These are phyloP conservation scores for Euthynnus affinis DNA, from an alignment of 2,797 vertebrate genomes.

Conservation along the genomic window DNA sequence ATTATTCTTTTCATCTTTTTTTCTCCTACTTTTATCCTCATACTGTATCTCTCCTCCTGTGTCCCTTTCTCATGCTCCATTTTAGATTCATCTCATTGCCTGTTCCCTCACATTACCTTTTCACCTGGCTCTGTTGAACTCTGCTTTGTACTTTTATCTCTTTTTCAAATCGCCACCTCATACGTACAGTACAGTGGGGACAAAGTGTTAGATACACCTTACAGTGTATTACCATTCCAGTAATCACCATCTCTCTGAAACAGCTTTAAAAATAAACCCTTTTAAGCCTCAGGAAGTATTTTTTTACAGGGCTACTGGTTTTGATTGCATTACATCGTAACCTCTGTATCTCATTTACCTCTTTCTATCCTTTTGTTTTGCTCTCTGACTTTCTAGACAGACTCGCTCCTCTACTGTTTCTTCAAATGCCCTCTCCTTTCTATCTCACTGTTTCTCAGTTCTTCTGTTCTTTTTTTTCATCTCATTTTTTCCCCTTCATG, in stretches of 20 bases:
- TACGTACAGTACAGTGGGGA: background rate
- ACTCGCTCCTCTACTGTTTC: background rate
- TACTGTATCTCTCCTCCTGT: background rate
- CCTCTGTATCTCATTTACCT: background rate
- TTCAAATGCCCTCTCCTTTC: conserved; percentile 9
- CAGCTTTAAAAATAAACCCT: background rate
- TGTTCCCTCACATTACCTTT: background rate
- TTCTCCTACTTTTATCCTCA: background rate
- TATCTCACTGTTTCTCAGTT: background rate
- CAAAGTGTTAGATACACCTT: background rate
- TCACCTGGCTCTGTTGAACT: background rate
- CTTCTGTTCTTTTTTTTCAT: background rate
- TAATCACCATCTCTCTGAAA: background rate
- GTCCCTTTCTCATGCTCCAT: background rate
- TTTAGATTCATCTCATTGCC: background rate
- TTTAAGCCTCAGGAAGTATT: background rate
- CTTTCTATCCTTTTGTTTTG: background rate
- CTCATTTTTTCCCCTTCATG: conserved; percentile 7
- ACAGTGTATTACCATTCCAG: background rate
- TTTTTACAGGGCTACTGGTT: background rate
- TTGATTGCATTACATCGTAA: conserved; percentile 8
- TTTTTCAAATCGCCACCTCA: background rate
- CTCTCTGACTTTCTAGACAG: conserved; percentile 3
- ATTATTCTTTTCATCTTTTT: background rate
- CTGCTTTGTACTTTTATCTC: background rate